A percentile compares a stretch with the other conserved stretches of the same genome.
phyloP scores from a whole-genome alignment of 2,113 vertebrate genomes.

The Archocentrus centrarchus region DNA sequence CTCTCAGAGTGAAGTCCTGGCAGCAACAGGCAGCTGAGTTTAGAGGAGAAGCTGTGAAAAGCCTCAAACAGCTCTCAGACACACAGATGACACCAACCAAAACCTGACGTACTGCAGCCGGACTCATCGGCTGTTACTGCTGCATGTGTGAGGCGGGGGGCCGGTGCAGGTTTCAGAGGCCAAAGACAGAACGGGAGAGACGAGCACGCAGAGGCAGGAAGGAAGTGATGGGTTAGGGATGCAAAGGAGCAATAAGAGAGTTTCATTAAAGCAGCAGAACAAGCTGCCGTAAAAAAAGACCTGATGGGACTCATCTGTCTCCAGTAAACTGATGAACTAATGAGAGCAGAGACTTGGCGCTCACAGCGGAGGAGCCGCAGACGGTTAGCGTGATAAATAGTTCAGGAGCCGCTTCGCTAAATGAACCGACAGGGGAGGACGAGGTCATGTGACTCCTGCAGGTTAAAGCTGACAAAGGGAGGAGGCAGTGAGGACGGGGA shows the following conservation, averaged over 20 bases:
- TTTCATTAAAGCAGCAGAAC: conserved; percentile 15
- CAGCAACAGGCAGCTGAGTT: neutral
- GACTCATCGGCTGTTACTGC: neutral
- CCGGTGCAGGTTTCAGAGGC: neutral
- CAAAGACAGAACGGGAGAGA: neutral
- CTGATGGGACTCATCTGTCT: conserved; percentile 1
- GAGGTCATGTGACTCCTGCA: neutral
- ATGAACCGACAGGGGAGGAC: neutral
- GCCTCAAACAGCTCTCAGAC: neutral
- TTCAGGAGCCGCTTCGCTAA: neutral
- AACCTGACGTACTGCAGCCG: neutral
- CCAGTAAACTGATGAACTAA: neutral
- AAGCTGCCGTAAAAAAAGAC: neutral
- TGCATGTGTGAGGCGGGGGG: neutral
- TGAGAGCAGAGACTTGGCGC: neutral
- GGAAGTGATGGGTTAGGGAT: neutral
- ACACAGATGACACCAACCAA: too few species aligned
- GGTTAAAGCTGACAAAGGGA: neutral
- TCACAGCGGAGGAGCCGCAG: neutral
- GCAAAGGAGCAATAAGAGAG: neutral
- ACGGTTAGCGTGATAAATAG: conserved; percentile 1
- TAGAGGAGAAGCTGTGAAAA: neutral
- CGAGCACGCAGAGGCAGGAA: neutral
- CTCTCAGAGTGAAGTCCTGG: neutral
- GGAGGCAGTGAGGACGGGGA: neutral